Percentiles rank a stretch among this genome's conserved stretches.
phyloP scores from a whole-genome alignment of 1,140 invertebrate genomes.

The Drosophila teissieri region DNA sequence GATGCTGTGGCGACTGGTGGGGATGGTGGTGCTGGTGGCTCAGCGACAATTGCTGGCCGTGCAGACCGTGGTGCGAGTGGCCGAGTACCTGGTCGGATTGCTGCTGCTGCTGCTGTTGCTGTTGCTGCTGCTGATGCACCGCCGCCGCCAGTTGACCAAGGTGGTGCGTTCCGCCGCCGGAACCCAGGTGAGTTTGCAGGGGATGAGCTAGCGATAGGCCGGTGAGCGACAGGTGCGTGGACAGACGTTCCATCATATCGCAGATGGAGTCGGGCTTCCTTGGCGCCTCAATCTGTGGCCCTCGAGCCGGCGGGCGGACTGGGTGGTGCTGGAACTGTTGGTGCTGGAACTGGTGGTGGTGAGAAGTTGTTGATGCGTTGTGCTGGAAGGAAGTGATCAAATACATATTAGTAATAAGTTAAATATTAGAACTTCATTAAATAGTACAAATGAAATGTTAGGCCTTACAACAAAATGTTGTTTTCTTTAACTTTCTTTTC shows the following conservation, averaged over 20 bases:
- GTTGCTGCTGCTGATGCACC: constrained; percentile 77
- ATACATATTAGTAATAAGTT: background rate
- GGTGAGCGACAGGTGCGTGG: constrained; percentile 82
- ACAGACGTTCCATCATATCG: constrained; percentile 85
- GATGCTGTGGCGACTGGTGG: constrained; percentile 47
- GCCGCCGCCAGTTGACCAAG: constrained; percentile 71
- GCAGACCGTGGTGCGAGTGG: constrained; percentile 58
- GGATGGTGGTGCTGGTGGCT: constrained; percentile 46
- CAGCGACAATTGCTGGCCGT: constrained; percentile 68
- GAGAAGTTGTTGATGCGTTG: constrained; percentile 37
- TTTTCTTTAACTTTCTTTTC: too few species aligned
- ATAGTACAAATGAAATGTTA: too few species aligned
- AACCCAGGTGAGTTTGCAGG: constrained; percentile 73
- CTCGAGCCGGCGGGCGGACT: constrained; percentile 29
- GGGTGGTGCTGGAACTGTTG: constrained; percentile 34
- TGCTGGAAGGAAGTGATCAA: background rate
- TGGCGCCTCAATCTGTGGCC: constrained; percentile 36
- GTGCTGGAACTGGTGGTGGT: constrained; percentile 33
- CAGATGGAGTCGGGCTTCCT: constrained; percentile 25
- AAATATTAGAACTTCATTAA: background rate
- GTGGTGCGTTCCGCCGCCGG: constrained; percentile 69
- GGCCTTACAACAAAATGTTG: background rate
- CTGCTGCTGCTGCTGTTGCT: constrained; percentile 73
- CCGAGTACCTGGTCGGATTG: constrained; percentile 63
- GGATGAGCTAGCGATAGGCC: constrained; percentile 84